Percentiles rank a stretch among this genome's conserved stretches.
phyloP scores from a whole-genome alignment of 1,140 invertebrate species.

The Pseudomyrmex cubaensis region DNA sequence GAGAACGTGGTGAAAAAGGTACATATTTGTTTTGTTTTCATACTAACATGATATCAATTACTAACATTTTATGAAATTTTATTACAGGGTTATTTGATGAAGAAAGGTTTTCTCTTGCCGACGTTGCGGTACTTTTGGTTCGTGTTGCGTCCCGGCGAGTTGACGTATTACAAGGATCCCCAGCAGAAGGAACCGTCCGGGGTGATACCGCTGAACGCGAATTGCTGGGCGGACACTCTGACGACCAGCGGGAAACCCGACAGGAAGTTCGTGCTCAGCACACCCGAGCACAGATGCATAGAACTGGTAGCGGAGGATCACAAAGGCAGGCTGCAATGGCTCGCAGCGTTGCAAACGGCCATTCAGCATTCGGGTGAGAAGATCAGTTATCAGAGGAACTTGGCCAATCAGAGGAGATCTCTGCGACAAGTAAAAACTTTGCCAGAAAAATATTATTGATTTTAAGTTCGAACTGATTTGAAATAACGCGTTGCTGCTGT shows the following conservation, averaged over 20 bases:
- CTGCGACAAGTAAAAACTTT: slow-evolving; percentile 86
- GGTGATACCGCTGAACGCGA: slow-evolving; percentile 87
- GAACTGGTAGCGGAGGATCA: slow-evolving; percentile 90
- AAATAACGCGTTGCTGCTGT: not conserved
- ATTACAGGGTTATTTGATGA: slow-evolving; percentile 88
- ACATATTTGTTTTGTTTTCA: slow-evolving; percentile 41
- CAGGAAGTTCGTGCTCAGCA: slow-evolving; percentile 87
- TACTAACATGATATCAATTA: not conserved
- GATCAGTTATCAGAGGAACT: slow-evolving; percentile 88
- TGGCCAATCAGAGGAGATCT: slow-evolving; percentile 86
- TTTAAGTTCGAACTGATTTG: slow-evolving; percentile 49
- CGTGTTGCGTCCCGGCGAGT: slow-evolving; percentile 90
- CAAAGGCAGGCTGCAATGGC: slow-evolving; percentile 90
- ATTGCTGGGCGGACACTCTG: slow-evolving; percentile 88
- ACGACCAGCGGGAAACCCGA: slow-evolving; percentile 86
- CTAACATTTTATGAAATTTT: slow-evolving; percentile 1
- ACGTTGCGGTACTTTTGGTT: slow-evolving; percentile 93
- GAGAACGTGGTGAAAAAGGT: slow-evolving; percentile 94
- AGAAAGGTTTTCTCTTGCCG: slow-evolving; percentile 90
- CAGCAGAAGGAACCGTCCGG: slow-evolving; percentile 90
- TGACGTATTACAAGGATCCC: slow-evolving; percentile 91
- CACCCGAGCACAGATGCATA: slow-evolving; percentile 88
- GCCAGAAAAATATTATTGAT: not conserved
- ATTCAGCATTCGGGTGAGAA: slow-evolving; percentile 88
- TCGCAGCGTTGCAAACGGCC: slow-evolving; percentile 89